Base-by-base conservation (phyloP, 2,888 invertebrate species). In the Mellilla xanthometata region DNA sequence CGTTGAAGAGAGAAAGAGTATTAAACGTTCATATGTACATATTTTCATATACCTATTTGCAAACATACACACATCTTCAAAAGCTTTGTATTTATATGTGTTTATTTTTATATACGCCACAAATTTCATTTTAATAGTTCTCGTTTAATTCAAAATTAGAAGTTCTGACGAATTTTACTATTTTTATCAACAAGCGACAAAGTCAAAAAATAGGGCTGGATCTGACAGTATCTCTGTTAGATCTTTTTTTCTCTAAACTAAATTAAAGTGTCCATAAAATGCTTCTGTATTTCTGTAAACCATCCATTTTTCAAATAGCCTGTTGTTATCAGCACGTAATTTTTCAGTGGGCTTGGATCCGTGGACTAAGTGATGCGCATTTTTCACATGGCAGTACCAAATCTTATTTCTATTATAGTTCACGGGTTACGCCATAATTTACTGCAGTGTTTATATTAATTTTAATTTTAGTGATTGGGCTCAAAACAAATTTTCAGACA, bases 271-370 rank as follows among this genome's bases (percentile, higher is more conserved):
- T 49, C n/a, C 65, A 68, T 68, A 67, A 68, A 72, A 73, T 72
- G 72, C 74, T 75, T 71, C 58, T 62, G 65, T 73, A 33, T 11
- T 23, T 71, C 71, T 65, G 61, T 41, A 59, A 44, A 33, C 27
- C 28, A 23, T 29, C 22, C 40, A 5, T 33, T 62, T 71, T 74
- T 78, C 76, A 81, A 79, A 80, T 79, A 76, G 73, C 74, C 76
- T 76, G 82, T 84, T 82, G 83, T 83, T 85, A 84, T 83, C 81
- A 76, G 61, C 53, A 63, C 72, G 82, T 72, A 81, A 82, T 85
- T 83, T 85, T 84, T 81, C 76, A 80, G 75, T 62, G 68, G 67
- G 69, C 71, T 80, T 69, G 76, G 73, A 77, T 78, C 72, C 58
- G 65, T 72, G 72, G 76, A 85, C 83, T 83, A 85, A 86, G 78